Conservation (phyloP, 1,140 invertebrate species). For the Thrips palmi region DNA sequence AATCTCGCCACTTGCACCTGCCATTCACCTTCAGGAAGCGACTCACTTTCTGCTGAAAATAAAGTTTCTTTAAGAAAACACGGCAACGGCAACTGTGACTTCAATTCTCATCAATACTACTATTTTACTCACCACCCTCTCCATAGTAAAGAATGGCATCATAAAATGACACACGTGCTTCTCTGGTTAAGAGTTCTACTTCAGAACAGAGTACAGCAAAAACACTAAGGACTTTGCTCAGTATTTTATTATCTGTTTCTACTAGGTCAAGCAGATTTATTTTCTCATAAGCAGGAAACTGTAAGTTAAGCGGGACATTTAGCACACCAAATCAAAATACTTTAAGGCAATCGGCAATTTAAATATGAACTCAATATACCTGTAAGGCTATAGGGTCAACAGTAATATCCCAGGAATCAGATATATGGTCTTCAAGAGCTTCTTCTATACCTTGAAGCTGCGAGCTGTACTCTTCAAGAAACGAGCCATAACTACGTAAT, state of each 20-base stretch:
- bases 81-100: too few relatives aligned
- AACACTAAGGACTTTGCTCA: conserved; percentile 66
- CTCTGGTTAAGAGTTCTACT: conserved; percentile 42
- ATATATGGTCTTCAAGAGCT: too few relatives aligned
- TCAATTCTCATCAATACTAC: background rate
- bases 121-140: conserved; percentile 25
- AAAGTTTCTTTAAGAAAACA: too few relatives aligned
- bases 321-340: conserved; percentile 8
- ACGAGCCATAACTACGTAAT: conserved; percentile 45
- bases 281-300: conserved; percentile 36
- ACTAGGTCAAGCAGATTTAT: conserved; percentile 45
- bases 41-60: too few relatives aligned
- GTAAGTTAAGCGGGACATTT: conserved; percentile 13
- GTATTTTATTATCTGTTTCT: conserved; percentile 60
- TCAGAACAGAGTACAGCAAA: conserved; percentile 62
- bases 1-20: conserved; percentile 30
- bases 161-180: conserved; percentile 44
- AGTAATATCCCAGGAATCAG: too few relatives aligned
- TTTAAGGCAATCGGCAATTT: too few relatives aligned
- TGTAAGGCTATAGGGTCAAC: too few relatives aligned
- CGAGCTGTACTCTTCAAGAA: conserved; percentile 43
- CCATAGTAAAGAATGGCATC: conserved; percentile 40
- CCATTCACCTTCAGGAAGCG: conserved; percentile 25
- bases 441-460: conserved; percentile 31
- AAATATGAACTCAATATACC: too few relatives aligned